Conservation (phyloP, 2,113 vertebrate species). For the Equus quagga region DNA sequence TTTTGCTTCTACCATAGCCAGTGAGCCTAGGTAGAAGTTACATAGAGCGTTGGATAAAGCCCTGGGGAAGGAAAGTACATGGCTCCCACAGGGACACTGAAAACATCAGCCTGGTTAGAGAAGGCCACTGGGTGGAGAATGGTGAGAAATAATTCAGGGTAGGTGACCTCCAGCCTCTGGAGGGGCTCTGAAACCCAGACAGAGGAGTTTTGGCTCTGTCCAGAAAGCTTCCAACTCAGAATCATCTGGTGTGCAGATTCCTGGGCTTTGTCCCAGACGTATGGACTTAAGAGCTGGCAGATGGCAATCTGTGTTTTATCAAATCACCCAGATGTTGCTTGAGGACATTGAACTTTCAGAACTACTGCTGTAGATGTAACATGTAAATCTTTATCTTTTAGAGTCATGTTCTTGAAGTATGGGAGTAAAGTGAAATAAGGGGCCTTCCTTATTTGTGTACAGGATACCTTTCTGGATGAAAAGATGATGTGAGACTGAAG, state of each 20-base stretch:
- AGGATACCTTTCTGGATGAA: neutral
- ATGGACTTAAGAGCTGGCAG: neutral
- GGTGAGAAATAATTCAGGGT: neutral
- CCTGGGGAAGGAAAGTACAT: neutral
- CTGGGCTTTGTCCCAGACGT: neutral
- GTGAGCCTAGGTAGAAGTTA: neutral
- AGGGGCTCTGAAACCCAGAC: neutral
- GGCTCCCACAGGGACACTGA: neutral
- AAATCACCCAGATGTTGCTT: neutral
- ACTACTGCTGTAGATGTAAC: neutral
- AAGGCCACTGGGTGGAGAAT: neutral
- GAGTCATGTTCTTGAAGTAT: neutral
- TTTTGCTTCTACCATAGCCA: neutral
- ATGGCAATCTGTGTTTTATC: neutral
- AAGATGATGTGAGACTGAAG: neutral
- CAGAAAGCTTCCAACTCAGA: neutral
- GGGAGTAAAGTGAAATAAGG: neutral
- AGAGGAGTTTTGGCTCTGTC: neutral
- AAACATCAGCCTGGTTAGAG: neutral
- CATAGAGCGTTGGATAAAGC: neutral
- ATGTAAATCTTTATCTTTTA: neutral
- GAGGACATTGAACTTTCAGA: neutral
- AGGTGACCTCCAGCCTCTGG: neutral
- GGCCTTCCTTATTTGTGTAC: neutral
- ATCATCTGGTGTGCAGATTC: neutral